Base-by-base conservation (phyloP, 2,797 vertebrate genomes). In the Parotocinclus haroldoi region DNA sequence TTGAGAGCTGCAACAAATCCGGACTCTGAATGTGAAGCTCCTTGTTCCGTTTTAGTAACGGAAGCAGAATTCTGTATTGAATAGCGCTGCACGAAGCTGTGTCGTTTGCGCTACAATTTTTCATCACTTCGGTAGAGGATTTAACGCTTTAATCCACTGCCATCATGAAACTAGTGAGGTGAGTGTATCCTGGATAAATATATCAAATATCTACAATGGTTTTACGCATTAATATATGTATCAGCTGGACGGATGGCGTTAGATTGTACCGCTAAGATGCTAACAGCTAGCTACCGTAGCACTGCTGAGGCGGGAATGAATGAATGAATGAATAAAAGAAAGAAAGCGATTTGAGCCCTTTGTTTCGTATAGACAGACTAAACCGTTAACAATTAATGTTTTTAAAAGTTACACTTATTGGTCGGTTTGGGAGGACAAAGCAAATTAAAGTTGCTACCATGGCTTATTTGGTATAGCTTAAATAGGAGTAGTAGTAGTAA, bases 101-200 rank as follows among this genome's bases (percentile, higher is more conserved):
- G 58, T 81, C 67, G 75, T 77, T 74, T 63, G 45, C 62, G 86
- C 82, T 79, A 83, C 59, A 87, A 89, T 88, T 87, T 89, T 78
- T 87, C 18, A 16, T 79, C 0, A 78, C 64, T 78, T 77, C 16
- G 72, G 86, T 85, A 82, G 74, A 88, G 86, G 84, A 83, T 86
- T 85, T 79, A 10, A 76, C 37, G 58, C 10, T 51, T 9, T 56
- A 78, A 16, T 83, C 76, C 76, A 40, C 79, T 82, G 63, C 82
- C 82, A 84, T 39, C 78, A 91, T 91, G 90, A 91, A 91, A 91
- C 87, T 91, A 58, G 90, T 91, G 57, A 76, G 90, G 90, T 90
- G 45, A 71, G 78, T 37, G 7, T 0, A 1, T 0, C 16, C 3
- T 14, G 11, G 1, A 3, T 0, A 69, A 10, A 37, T 0, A 0